Base-by-base conservation (phyloP, 2,888 invertebrate species). In the Ormia ochracea region DNA sequence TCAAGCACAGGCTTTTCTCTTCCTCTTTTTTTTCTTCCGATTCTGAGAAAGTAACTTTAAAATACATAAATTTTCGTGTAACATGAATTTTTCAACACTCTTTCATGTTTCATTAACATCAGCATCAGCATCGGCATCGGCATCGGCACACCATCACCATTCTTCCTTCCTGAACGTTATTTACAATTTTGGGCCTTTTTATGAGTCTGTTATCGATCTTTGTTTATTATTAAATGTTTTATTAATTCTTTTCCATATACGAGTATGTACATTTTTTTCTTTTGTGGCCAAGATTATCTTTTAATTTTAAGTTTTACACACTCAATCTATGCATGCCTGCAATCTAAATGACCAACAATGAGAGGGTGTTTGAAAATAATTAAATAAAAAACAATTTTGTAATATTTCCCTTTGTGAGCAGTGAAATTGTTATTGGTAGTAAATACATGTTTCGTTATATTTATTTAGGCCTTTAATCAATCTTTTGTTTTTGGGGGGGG, bases 311-410 rank as follows among this genome's bases (percentile, higher is more conserved):
- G 63, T 76, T 76, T 76, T 63, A 52, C 63, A 41, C 65, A 33
- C 26, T 45, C 52, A 36, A 36, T 31, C 23, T 9, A 1, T 10
- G 12, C 1, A 12, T 19, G 9, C 17, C 5, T 5, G 28, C 23
- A 41, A 59, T 59, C 59, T 10, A 41, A 59, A 59, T 31, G 17
- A 10, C 19, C 28, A 28, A 10, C 17, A 61, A 36, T 69, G 73
- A 56, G 75, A 63, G 79, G 80, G 76, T 68, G 80, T 80, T 80
- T 68, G 63, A 73, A 74, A 80, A 76, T 68, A 73, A 73, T 80
- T 80, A 61, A 76, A 80, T 73, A 80, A 68, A 26, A 58, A 21
- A 59, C 10, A 6, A 36, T 50, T 74, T 69, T n/a, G 21, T 19
- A 38, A 68, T 38, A 50, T 68, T 48, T 76, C 54, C 54, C n/a